A percentile compares a stretch with the other conserved stretches of the same genome.
Evolutionary conservation across 2,797 vertebrate species (phyloP).

Genomic region (Danio tinwini): DNA sequence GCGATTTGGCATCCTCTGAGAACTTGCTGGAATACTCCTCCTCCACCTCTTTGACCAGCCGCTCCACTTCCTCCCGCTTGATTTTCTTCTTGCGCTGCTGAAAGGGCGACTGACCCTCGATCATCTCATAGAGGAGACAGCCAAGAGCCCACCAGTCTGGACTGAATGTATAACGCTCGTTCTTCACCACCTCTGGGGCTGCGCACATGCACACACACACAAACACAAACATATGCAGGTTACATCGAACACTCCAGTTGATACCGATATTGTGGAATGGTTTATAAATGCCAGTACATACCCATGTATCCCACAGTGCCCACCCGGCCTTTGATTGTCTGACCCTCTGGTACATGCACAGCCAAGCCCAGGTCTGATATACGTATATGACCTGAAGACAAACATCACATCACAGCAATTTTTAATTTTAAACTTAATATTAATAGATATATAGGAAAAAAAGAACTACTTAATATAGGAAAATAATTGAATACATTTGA

Average conservation of each 20-base stretch:
- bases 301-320: conserved; percentile 99
- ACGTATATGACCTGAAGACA: conserved; percentile 89
- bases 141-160: conserved; percentile 98
- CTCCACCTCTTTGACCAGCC: conserved; percentile 88
- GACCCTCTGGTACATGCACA: conserved; percentile 89
- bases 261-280: neutral
- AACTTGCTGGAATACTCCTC: conserved; percentile 93
- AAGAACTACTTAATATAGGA: too few species aligned
- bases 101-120: conserved; percentile 97
- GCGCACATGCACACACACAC: neutral
- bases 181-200: conserved; percentile 98
- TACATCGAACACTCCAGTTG: neutral
- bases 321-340: conserved; percentile 95
- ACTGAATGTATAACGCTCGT: conserved; percentile 93
- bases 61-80: conserved; percentile 96
- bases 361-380: conserved; percentile 97
- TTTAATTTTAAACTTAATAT: too few species aligned
- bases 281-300: conserved; percentile 60
- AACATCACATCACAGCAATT: neutral
- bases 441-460: too few species aligned
- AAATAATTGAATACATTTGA: too few species aligned
- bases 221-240: conserved; percentile 12
- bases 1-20: conserved; percentile 84
- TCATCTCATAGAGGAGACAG: conserved; percentile 98
- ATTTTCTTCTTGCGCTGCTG: conserved; percentile 98